phyloP scores from a whole-genome alignment of 1,140 invertebrate genomes.

The Acyrthosiphon pisum region DNA sequence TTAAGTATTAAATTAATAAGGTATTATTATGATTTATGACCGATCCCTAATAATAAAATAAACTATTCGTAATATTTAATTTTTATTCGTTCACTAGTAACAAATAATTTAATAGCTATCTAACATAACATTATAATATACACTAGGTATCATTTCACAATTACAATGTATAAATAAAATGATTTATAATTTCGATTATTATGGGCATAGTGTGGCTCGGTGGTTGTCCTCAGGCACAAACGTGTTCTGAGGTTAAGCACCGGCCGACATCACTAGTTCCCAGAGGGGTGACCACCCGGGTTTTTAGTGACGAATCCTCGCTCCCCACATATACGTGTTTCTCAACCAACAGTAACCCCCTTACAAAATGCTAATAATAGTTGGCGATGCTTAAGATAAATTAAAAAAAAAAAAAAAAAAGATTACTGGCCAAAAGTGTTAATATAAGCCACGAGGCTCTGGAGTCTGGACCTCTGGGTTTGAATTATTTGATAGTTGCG shows the following conservation, averaged over 20 bases:
- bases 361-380: no score
- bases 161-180: not conserved
- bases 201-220: no score
- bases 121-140: not conserved
- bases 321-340: no score
- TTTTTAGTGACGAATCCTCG: no score
- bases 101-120: no score
- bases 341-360: no score
- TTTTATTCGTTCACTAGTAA: not conserved
- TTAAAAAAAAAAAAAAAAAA: no score
- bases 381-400: no score
- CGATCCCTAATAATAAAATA: not conserved
- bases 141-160: not conserved
- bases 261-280: no score
- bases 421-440: not conserved
- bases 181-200: not conserved
- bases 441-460: not conserved
- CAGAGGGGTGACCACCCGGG: no score
- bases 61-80: not conserved
- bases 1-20: not conserved
- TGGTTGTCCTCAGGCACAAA: no score
- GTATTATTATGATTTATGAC: not conserved
- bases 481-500: not conserved
- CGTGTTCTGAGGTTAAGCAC: no score
- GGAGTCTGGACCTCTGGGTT: not conserved